Evolutionary conservation across 2,888 invertebrate genomes (phyloP), one percentile per base, ranked within the genome.

Genomic region (Drosophila gaucha): DNA sequence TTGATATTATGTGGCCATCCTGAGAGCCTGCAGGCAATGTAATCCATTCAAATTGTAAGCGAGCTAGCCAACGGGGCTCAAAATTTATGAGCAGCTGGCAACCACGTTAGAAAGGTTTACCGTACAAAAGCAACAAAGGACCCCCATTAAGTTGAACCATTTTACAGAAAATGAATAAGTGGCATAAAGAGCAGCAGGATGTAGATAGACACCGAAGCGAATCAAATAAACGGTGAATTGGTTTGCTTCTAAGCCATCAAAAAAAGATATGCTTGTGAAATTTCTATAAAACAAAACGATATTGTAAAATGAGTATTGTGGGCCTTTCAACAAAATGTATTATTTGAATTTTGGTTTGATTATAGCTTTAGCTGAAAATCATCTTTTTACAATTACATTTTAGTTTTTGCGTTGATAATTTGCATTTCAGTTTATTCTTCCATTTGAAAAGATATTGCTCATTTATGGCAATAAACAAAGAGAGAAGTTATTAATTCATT

Each of bases 1-100:
- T 84, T 80, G 84, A 83, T 80, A 80, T 77, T 67, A 58, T 56
- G 39, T 51, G 64, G 41, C 57, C 49, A 54, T 51, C 41, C 38
- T 30, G 41, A 46, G 26, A 54, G 43, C 70, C 66, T 58, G 41
- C 47, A 22, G 60, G 64, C 58, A 57, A 70, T 46, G 74, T 80
- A 86, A 86, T 86, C 80, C 83, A 86, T 82, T 82, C 80, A 77
- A 83, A 80, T 80, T 80, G 69, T 54, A 59, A 63, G 65, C 41
- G 35, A 58, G 70, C 44, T 46, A 46, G 51, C 63, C 58, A 66
- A 47, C 51, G 62, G 50, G 59, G 63, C 24, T 59, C 30, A 18
- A 47, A 77, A 78, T 76, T 78, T 78, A 76, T 70, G 76, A 56
- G 54, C 67, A 67, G 59, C 67, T 70, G 67, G 57, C 39, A 56